Base-by-base conservation (phyloP, 2,888 invertebrate species). In the Pollenia griseotomentosa region DNA sequence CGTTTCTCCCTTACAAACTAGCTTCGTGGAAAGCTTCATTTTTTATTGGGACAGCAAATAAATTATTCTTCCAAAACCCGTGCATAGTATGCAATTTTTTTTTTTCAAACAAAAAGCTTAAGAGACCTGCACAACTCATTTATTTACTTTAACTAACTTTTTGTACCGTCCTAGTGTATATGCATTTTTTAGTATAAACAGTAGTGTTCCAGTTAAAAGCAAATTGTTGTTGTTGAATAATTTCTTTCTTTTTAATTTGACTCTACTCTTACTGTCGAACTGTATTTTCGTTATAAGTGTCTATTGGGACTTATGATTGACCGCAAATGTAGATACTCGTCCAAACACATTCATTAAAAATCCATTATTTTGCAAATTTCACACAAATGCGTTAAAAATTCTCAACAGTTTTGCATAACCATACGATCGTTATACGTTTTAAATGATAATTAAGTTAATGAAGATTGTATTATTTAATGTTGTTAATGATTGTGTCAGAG, bases 341-440 rank as follows among this genome's bases (percentile, higher is more conserved):
- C 19, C 46, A 75, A 33, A 33, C 12, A 3, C 16, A 73, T 74
- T 84, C 66, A 84, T 84, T 84, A 84, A 84, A 84, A 79, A 68
- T 19, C 48, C 84, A 79, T 84, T 84, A 68, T 74, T 53, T 57
- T 61, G n/a, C 9, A 66, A 59, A 44, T 66, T 61, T 73, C 63
- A 79, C 68, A 73, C 59, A 51, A 74, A 79, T 84, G 51, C 61
- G n/a, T 53, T 66, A 51, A 63, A 77, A 68, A 46, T 8, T 70
- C 57, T 12, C n/a, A n/a, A 42, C 6, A 16, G 63, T n/a, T 63
- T 44, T 65, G 16, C 11, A 51, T 16, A 33, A 5, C 10, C 48
- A 48, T 61, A 61, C 0, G 16, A 53, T 66, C n/a, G 44, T 66
- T 77, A 44, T 48, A 51, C 11, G 11, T 19, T 7, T 51, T 79